Percentiles rank a stretch among this genome's conserved stretches.
These are phyloP conservation scores for Pterobdella sp. DNA, from an alignment of 2,888 invertebrate species.

Conservation along the genomic window DNA sequence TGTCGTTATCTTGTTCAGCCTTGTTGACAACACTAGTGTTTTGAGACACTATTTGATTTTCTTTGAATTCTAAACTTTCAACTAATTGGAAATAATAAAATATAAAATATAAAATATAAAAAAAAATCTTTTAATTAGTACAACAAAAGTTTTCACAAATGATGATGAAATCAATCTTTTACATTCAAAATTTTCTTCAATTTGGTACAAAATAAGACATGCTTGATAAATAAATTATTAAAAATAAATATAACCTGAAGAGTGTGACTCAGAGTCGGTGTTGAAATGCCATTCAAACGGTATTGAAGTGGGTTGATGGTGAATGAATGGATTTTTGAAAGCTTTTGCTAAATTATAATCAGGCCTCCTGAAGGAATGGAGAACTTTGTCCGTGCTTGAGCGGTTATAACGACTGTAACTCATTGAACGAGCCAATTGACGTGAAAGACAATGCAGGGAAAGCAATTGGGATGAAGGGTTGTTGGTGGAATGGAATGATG, in stretches of 20 bases:
- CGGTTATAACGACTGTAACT: constrained; percentile 14
- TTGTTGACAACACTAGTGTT: background rate
- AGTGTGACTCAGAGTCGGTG: constrained; percentile 22
- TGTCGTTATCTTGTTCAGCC: background rate
- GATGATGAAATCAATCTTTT: too few species aligned
- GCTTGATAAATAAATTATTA: background rate
- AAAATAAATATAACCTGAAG: constrained; percentile 8
- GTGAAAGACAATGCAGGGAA: background rate
- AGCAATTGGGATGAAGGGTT: background rate
- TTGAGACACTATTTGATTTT: background rate
- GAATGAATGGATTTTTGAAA: background rate
- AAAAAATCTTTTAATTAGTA: background rate
- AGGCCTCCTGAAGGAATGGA: background rate
- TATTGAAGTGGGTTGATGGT: background rate
- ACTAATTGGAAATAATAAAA: background rate
- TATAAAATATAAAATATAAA: background rate
- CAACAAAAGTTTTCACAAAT: too few species aligned
- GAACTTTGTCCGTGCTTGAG: background rate
- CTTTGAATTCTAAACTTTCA: background rate
- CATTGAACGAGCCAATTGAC: background rate
- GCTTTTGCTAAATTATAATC: background rate
- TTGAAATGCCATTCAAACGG: constrained; percentile 11
- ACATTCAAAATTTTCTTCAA: background rate
- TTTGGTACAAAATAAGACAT: background rate
- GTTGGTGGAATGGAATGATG: constrained; percentile 2